Conservation (phyloP, 2,888 invertebrate genomes). For the Drosophila subquinaria region DNA sequence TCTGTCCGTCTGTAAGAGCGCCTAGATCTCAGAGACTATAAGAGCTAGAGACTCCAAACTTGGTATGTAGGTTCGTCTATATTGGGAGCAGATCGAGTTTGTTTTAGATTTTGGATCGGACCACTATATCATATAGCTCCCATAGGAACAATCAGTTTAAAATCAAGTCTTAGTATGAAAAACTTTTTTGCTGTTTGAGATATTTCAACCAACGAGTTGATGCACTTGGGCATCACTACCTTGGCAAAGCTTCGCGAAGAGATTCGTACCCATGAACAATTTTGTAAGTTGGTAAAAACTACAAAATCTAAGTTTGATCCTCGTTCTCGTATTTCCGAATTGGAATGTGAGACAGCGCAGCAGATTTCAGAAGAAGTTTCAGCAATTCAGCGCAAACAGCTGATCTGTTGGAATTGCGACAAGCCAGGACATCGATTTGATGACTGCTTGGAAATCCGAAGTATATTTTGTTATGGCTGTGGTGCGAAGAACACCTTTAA, state of each 20-base stretch:
- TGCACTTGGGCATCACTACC: not conserved
- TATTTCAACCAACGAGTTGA: no score
- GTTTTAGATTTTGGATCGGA: no score
- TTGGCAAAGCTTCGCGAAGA: not conserved
- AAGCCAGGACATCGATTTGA: slow-evolving; percentile 23
- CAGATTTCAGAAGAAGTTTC: not conserved
- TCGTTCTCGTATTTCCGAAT: not conserved
- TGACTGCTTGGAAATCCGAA: slow-evolving; percentile 1
- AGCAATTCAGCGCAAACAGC: not conserved
- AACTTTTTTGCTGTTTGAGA: no score
- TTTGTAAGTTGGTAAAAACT: not conserved
- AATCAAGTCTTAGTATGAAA: no score
- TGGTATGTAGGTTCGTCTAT: no score
- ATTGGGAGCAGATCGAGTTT: no score
- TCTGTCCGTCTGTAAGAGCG: no score
- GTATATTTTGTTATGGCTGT: slow-evolving; percentile 25
- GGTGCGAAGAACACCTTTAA: no score
- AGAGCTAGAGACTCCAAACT: no score
- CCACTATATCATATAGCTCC: no score
- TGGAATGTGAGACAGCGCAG: not conserved
- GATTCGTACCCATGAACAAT: not conserved
- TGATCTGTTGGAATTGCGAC: slow-evolving; percentile 26
- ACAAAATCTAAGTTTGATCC: not conserved
- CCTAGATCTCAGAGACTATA: no score
- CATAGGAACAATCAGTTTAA: no score